Percentiles rank a stretch among this genome's conserved stretches.
phyloP scores from a whole-genome alignment of 2,888 invertebrate genomes.

The Lochmaea capreae region DNA sequence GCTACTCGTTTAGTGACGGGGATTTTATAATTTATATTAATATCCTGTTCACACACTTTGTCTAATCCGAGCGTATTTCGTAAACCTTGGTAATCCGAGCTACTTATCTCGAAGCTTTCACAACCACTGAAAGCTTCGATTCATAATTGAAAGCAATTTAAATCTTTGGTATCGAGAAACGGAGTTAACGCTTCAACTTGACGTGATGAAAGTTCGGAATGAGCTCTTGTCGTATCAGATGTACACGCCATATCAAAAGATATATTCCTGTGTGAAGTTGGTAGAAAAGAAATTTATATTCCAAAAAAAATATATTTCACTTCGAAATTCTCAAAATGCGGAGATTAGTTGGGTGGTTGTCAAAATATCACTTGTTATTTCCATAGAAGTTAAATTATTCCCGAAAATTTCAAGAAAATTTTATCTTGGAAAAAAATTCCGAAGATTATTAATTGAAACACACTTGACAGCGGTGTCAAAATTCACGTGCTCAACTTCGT shows the following conservation, averaged over 20 bases:
- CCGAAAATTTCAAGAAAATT: no score
- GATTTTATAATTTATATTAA: constrained; percentile 1
- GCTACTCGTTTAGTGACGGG: neutral
- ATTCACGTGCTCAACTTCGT: no score
- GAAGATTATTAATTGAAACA: no score
- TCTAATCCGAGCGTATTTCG: constrained; percentile 14
- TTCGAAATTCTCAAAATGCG: no score
- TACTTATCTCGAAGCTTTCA: constrained; percentile 19
- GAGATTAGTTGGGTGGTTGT: no score
- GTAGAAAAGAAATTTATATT: neutral
- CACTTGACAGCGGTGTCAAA: no score
- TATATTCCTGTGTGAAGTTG: neutral
- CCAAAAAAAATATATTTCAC: neutral
- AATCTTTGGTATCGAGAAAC: constrained; percentile 22
- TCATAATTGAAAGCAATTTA: constrained; percentile 22
- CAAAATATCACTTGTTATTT: no score
- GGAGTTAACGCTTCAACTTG: constrained; percentile 16
- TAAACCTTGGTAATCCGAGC: constrained; percentile 17
- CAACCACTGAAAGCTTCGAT: constrained; percentile 23
- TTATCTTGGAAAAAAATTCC: no score
- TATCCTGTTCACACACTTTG: neutral
- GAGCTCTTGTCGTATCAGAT: constrained; percentile 4
- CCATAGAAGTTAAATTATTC: no score
- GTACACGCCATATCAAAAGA: neutral
- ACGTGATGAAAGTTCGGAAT: constrained; percentile 17